Evolutionary conservation across 2,113 vertebrate species (phyloP), one percentile per base, ranked within the genome.

Genomic region (Mastomys natalensis): DNA sequence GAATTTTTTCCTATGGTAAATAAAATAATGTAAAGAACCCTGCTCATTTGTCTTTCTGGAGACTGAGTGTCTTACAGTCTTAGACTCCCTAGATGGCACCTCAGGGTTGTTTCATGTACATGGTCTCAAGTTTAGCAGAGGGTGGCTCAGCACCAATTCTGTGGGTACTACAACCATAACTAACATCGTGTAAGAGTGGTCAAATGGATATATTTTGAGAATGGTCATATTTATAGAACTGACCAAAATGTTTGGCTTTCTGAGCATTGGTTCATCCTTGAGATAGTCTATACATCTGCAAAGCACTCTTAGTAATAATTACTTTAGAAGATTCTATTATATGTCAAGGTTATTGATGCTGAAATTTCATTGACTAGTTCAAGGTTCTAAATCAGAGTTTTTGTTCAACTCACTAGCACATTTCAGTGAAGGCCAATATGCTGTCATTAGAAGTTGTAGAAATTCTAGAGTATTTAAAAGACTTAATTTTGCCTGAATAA

Each of bases 401-500:
- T 68, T 73, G 72, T 86, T 92, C 15, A 90, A 11, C 55, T 58
- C 17, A 66, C n/a, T 11, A 70, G 1, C 3, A 77, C 3, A 17
- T 87, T 72, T 90, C 60, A 31, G 4, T 70, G 60, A 81, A 45
- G 53, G 17, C 34, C 48, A 60, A 7, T 62, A 53, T 60, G 29
- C 76, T 92, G 1, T 60, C 21, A 22, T 82, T 95, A 92, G 22
- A 89, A 48, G 34, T 89, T 93, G 90, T 73, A 89, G 70, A 89
- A 31, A 17, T 19, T 19, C 26, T 40, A 40, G 73, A n/a, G 16
- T 22, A 43, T 1, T 24, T 78, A 8, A 55, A 19, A 77, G 51
- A 10, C 29, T 94, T 70, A 34, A 82, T 48, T 12, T 72, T 81
- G 5, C 21, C 43, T 53, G 80, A 87, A 82, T 55, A 8, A 76